Percentiles rank a stretch among this genome's conserved stretches.
Evolutionary conservation across 2,797 vertebrate species (phyloP).

Genomic region (Amblyopsis hoosieri): DNA sequence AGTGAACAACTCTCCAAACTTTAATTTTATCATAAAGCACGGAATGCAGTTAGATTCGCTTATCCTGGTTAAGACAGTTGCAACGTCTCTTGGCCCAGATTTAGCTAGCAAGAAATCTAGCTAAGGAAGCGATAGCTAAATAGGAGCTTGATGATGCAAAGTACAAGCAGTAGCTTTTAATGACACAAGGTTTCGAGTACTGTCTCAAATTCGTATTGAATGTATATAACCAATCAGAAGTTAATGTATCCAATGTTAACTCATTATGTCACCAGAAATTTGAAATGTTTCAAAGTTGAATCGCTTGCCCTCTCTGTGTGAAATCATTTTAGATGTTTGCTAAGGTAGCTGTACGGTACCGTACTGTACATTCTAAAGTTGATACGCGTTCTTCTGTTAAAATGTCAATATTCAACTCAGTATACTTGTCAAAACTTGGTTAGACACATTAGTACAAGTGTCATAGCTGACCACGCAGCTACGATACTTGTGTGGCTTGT

Average conservation of each 20-base stretch:
- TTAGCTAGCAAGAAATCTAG: slow-evolving; percentile 36
- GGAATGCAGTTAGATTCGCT: not conserved
- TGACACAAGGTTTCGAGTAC: not conserved
- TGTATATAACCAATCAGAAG: too few relatives aligned
- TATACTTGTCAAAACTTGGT: slow-evolving; percentile 36
- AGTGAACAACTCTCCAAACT: not conserved
- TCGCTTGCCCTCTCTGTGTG: not conserved
- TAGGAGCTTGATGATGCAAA: rapidly evolving
- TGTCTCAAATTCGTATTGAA: too few relatives aligned
- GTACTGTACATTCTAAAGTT: not conserved
- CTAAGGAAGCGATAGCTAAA: not conserved
- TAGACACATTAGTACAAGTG: slow-evolving; percentile 43
- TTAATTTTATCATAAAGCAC: not conserved
- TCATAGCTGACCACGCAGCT: slow-evolving; percentile 23
- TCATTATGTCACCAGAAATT: not conserved
- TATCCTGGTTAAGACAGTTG: not conserved
- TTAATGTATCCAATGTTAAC: too few relatives aligned
- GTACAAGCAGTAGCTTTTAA: not conserved
- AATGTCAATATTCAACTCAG: too few relatives aligned
- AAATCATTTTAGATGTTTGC: too few relatives aligned
- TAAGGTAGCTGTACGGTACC: too few relatives aligned
- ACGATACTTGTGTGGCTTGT: slow-evolving; percentile 17
- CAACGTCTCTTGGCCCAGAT: slow-evolving; percentile 44
- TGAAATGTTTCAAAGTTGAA: slow-evolving; percentile 33
- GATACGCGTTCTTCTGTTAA: not conserved